Percentiles rank a stretch among this genome's conserved stretches.
Conservation (phyloP, 2,888 invertebrate genomes). For the Chalcosyrphus nemorum region DNA sequence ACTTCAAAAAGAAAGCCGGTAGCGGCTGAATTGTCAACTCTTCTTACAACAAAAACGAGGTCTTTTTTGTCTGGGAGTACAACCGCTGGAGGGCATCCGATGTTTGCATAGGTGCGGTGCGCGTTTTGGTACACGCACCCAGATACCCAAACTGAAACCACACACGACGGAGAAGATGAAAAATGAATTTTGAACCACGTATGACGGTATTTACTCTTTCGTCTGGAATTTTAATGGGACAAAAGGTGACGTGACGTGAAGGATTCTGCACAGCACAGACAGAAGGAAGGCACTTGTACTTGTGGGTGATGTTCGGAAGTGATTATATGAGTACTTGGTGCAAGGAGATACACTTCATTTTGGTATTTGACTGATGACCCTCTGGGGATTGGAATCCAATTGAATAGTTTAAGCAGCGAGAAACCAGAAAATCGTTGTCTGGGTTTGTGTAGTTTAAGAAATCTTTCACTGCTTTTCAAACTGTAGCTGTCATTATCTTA, state of each 20-base stretch:
- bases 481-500: no score
- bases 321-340: no score
- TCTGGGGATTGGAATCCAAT: no score
- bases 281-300: neutral
- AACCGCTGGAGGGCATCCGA: slow-evolving; percentile 32
- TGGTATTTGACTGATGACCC: no score
- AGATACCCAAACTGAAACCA: neutral
- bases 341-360: no score
- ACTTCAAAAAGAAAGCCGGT: slow-evolving; percentile 11
- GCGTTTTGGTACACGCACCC: no score
- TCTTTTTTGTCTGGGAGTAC: slow-evolving; percentile 38
- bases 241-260: slow-evolving; percentile 34
- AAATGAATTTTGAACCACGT: slow-evolving; percentile 29
- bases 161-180: slow-evolving; percentile 26
- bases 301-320: neutral
- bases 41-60: slow-evolving; percentile 2
- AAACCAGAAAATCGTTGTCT: no score
- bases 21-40: slow-evolving; percentile 39
- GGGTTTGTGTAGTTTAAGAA: no score
- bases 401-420: no score
- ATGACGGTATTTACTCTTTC: slow-evolving; percentile 39
- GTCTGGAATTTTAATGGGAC: slow-evolving; percentile 54
- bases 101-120: neutral
- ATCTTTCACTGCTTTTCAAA: no score
- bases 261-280: neutral